Conservation (phyloP, 2,888 invertebrate genomes). For the Drosophila suboccidentalis region DNA sequence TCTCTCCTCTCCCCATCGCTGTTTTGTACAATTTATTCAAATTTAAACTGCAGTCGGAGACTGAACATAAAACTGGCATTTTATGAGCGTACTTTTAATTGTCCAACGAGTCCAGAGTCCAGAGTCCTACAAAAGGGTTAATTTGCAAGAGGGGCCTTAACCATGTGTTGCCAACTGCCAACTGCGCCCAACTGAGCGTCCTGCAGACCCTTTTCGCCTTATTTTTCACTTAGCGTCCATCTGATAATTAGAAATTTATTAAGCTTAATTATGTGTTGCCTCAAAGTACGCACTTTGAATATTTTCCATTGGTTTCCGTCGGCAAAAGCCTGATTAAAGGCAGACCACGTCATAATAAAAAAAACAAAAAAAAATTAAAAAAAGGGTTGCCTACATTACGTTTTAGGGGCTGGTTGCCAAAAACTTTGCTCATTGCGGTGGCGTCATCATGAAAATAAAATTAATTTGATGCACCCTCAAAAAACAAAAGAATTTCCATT, state of each 20-base stretch:
- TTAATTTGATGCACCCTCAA: slow-evolving; percentile 63
- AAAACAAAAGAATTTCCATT: slow-evolving; percentile 49
- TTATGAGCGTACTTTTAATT: slow-evolving; percentile 77
- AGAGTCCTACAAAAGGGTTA: slow-evolving; percentile 63
- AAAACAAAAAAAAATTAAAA: slow-evolving; percentile 8
- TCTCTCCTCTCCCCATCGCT: slow-evolving; percentile 27
- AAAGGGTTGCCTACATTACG: slow-evolving; percentile 56
- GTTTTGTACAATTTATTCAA: slow-evolving; percentile 82
- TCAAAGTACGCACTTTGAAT: slow-evolving; percentile 76
- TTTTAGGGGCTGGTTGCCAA: slow-evolving; percentile 42
- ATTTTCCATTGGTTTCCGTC: slow-evolving; percentile 40
- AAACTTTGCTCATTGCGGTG: slow-evolving; percentile 66
- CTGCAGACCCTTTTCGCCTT: background rate
- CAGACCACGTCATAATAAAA: slow-evolving; percentile 19
- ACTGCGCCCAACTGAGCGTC: slow-evolving; percentile 10
- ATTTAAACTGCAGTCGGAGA: slow-evolving; percentile 76
- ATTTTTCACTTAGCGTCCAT: slow-evolving; percentile 77
- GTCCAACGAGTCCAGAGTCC: slow-evolving; percentile 33
- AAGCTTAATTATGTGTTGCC: slow-evolving; percentile 82
- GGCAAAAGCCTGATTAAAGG: slow-evolving; percentile 65
- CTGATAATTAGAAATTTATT: slow-evolving; percentile 82
- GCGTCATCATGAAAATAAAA: slow-evolving; percentile 75
- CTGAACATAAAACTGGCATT: slow-evolving; percentile 74
- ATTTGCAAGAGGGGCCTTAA: slow-evolving; percentile 62
- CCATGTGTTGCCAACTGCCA: slow-evolving; percentile 65